A percentile compares a stretch with the other conserved stretches of the same genome.
Conservation (phyloP, 2,113 vertebrate species). For the Pseudonaja textilis region DNA sequence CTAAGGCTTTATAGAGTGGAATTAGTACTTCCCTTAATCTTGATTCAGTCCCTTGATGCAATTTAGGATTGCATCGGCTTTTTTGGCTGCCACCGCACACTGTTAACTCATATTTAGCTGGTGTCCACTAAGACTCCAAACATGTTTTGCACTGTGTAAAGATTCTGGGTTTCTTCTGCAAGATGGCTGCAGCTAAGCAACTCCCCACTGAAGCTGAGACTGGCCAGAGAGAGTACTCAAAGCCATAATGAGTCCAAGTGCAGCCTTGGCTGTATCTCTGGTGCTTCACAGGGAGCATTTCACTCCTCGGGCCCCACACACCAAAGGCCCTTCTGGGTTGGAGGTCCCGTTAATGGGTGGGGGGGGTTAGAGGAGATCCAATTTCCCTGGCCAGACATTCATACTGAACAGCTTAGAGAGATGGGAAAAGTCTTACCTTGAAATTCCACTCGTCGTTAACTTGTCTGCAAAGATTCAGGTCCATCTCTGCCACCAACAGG, state of each 20-base stretch:
- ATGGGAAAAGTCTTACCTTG: slow-evolving; percentile 73
- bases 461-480: slow-evolving; percentile 92
- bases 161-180: neutral
- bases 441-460: slow-evolving; percentile 92
- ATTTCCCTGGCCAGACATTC: neutral
- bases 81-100: too few relatives aligned
- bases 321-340: neutral
- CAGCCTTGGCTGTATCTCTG: neutral
- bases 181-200: neutral
- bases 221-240: neutral
- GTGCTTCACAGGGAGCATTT: neutral
- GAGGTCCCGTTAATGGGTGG: neutral
- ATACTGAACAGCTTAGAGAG: neutral
- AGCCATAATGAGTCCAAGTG: neutral
- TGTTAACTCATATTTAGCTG: too few relatives aligned
- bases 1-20: too few relatives aligned
- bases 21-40: too few relatives aligned
- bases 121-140: too few relatives aligned
- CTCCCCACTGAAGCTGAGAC: neutral
- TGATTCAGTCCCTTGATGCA: too few relatives aligned
- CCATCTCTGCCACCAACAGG: slow-evolving; percentile 85
- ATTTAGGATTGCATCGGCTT: too few relatives aligned
- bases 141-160: neutral
- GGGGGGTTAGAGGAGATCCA: neutral
- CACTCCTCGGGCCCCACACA: neutral